Evolutionary conservation across 2,888 invertebrate genomes (phyloP), one percentile per base, ranked within the genome.

Genomic region (Coelinius sp.): DNA sequence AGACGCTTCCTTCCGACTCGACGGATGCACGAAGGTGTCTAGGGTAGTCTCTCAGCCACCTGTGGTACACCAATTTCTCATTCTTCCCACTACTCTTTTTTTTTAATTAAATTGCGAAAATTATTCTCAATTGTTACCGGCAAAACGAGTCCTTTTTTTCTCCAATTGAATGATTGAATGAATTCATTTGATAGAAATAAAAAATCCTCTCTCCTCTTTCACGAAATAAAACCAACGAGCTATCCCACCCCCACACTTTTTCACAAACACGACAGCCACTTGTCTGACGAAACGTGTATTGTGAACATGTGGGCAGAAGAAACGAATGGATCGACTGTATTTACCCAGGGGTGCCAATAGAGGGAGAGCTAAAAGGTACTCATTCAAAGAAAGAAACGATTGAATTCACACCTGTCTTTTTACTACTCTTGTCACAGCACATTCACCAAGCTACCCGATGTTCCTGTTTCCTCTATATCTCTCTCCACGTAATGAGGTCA

Each of bases 281-380:
- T 59, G 59, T 20, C 53, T 31, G 20, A 59, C 31, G 20, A 20
- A 31, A 20, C 7, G 17, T n/a, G 31, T 12, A 59, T 31, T 59
- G 59, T 20, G 35, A 31, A 56, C 25, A 56, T 24, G 27, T 56
- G 56, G 10, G 56, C 14, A 14, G 27, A 10, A 56, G 24, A 5
- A 56, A 14, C 1, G 56, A 20, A 35, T 35, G 12, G 31, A 59
- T 8, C 35, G 35, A 17, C 6, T 17, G 17, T 59, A 14, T 59
- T 59, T 59, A 59, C 14, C 17, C 59, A 59, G 31, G 31, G 59
- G 56, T 56, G 56, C 56, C 56, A 56, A 56, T 56, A 56, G 25
- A 25, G 56, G 27, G 2, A 56, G 20, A 20, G 2, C 38, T 41
- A 63, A 41, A 41, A 63, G 20, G 22, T 24, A 25, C 24, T 14